Evolutionary conservation across 2,888 invertebrate genomes (phyloP).

Genomic region (Habroteleia sp.): DNA sequence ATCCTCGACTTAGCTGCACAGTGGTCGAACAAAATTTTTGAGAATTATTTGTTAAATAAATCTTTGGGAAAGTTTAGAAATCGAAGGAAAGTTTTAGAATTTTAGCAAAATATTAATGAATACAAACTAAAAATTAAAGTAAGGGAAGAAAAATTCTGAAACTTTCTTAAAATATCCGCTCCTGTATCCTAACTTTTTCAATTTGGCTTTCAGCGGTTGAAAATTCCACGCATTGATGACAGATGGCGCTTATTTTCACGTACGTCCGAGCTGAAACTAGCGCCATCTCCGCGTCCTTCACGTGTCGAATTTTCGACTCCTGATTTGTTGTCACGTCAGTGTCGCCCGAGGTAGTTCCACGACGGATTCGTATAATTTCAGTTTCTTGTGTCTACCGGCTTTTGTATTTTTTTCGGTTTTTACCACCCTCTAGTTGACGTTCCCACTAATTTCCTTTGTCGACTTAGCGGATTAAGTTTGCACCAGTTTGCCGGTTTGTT

Average conservation of each 20-base stretch:
- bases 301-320: conserved; percentile 56
- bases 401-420: too few relatives aligned
- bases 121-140: too few relatives aligned
- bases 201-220: conserved; percentile 53
- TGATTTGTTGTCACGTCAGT: conserved; percentile 52
- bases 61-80: too few relatives aligned
- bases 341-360: conserved; percentile 48
- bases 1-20: too few relatives aligned
- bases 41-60: too few relatives aligned
- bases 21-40: too few relatives aligned
- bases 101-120: too few relatives aligned
- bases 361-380: conserved; percentile 42
- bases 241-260: conserved; percentile 51
- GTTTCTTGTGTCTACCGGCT: too few relatives aligned
- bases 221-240: conserved; percentile 54
- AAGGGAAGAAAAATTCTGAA: too few relatives aligned
- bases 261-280: conserved; percentile 35
- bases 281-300: conserved; percentile 46
- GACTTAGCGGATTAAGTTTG: too few relatives aligned
- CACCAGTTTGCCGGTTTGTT: too few relatives aligned
- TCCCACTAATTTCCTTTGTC: neutral
- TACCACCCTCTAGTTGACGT: conserved; percentile 2
- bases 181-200: conserved; percentile 17
- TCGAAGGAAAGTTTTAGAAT: too few relatives aligned
- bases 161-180: neutral